These are phyloP conservation scores for Acronicta psi DNA, from an alignment of 2,888 invertebrate species.

Conservation along the genomic window DNA sequence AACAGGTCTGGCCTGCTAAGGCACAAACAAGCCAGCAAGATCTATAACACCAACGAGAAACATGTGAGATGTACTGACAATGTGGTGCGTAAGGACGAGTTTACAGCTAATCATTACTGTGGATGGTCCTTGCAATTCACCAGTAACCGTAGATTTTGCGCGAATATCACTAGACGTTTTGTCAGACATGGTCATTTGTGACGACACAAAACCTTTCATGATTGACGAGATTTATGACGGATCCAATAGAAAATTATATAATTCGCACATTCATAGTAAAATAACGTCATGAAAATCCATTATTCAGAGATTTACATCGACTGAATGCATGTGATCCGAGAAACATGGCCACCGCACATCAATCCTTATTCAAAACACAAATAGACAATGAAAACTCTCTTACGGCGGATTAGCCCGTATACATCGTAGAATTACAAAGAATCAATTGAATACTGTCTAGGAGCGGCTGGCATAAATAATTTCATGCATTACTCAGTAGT, in stretches of 20 bases:
- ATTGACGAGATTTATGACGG: slow-evolving; percentile 66
- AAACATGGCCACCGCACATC: slow-evolving; percentile 87
- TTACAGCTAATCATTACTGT: slow-evolving; percentile 74
- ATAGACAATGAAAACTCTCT: slow-evolving; percentile 81
- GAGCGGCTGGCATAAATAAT: slow-evolving; percentile 84
- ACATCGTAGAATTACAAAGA: slow-evolving; percentile 77
- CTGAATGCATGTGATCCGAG: slow-evolving; percentile 86
- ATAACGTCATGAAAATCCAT: slow-evolving; percentile 75
- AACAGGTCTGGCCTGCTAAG: slow-evolving; percentile 93
- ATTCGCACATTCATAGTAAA: slow-evolving; percentile 75
- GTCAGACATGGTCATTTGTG: slow-evolving; percentile 67
- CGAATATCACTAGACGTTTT: slow-evolving; percentile 79
- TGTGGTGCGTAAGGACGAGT: slow-evolving; percentile 85
- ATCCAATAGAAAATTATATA: slow-evolving; percentile 80
- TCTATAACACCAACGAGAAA: slow-evolving; percentile 91
- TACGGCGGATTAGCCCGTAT: slow-evolving; percentile 69
- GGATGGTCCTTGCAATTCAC: slow-evolving; percentile 89
- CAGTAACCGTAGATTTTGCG: slow-evolving; percentile 84
- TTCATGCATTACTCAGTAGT: slow-evolving; percentile 87
- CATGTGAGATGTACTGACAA: slow-evolving; percentile 81
- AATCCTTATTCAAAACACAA: slow-evolving; percentile 82
- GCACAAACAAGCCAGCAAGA: slow-evolving; percentile 93
- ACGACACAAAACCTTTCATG: slow-evolving; percentile 72
- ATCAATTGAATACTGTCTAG: slow-evolving; percentile 81
- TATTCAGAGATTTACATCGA: slow-evolving; percentile 75